Percentiles rank a stretch among this genome's conserved stretches.
phyloP scores from a whole-genome alignment of 1,140 invertebrate species.

The Orussus abietinus region DNA sequence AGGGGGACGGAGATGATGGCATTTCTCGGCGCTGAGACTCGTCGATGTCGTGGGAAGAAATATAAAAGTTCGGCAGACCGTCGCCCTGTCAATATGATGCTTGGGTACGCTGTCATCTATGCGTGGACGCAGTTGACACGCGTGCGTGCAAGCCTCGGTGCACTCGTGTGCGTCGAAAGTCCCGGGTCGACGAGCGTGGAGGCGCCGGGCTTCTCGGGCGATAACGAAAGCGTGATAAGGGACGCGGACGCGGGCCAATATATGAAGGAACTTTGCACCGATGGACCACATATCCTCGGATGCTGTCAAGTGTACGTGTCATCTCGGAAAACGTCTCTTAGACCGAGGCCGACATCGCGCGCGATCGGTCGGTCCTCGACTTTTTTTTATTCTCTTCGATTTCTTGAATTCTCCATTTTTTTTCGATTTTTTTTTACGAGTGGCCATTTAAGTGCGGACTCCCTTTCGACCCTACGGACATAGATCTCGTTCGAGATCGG shows the following conservation, averaged over 20 bases:
- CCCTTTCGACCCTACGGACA: too few species aligned
- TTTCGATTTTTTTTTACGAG: not conserved
- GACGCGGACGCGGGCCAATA: constrained; percentile 27
- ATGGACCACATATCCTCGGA: constrained; percentile 17
- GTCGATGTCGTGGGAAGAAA: constrained; percentile 9
- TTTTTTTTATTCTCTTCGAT: not conserved
- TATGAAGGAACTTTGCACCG: constrained; percentile 33
- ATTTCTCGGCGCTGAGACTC: too few species aligned
- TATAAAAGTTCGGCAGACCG: constrained; percentile 18
- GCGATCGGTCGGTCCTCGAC: constrained; percentile 1
- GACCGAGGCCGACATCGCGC: constrained; percentile 1
- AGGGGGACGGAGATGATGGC: too few species aligned
- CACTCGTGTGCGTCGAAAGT: too few species aligned
- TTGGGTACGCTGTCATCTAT: too few species aligned
- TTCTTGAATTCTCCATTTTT: not conserved
- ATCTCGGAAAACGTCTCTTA: not conserved
- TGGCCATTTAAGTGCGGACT: not conserved
- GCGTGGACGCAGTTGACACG: too few species aligned
- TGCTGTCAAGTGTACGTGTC: constrained; percentile 3
- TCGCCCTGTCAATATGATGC: constrained; percentile 21
- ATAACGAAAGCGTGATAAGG: constrained; percentile 21
- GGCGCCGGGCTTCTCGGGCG: constrained; percentile 20
- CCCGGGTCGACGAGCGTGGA: constrained; percentile 7
- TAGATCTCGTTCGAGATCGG: too few species aligned
- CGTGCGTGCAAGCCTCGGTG: too few species aligned